These are phyloP conservation scores for Lordiphosa mommai DNA, from an alignment of 1,140 invertebrate genomes.

Conservation along the genomic window DNA sequence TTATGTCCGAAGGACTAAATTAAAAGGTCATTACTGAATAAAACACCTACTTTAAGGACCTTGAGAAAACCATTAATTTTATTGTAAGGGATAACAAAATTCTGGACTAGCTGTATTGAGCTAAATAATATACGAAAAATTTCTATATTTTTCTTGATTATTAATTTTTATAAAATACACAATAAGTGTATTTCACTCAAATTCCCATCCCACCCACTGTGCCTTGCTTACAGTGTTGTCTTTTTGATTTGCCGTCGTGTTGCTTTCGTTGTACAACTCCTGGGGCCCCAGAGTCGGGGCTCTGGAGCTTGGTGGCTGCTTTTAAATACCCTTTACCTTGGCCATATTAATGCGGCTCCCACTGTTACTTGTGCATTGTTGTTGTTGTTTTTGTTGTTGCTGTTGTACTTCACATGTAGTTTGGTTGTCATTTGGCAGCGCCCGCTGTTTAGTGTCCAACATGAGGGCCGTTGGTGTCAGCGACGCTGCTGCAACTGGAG, in stretches of 20 bases:
- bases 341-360: constrained; percentile 74
- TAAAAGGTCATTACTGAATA: too few relatives aligned
- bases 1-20: too few relatives aligned
- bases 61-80: too few relatives aligned
- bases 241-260: constrained; percentile 8
- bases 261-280: too few relatives aligned
- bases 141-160: too few relatives aligned
- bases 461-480: constrained; percentile 74
- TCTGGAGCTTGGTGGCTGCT: constrained; percentile 50
- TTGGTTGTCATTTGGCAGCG: constrained; percentile 77
- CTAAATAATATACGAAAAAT: too few relatives aligned
- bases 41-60: too few relatives aligned
- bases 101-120: too few relatives aligned
- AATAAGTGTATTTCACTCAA: too few relatives aligned
- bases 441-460: constrained; percentile 78
- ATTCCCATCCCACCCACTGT: constrained; percentile 15
- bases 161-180: too few relatives aligned
- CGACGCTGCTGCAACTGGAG: constrained; percentile 35
- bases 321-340: constrained; percentile 78
- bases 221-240: constrained; percentile 37
- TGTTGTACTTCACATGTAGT: constrained; percentile 77
- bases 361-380: constrained; percentile 66
- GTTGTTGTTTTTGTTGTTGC: constrained; percentile 50
- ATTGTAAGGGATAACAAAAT: too few relatives aligned
- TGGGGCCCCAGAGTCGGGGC: too few relatives aligned